Conservation (phyloP, 1,140 invertebrate genomes). For the Hylaeus volcanicus region DNA sequence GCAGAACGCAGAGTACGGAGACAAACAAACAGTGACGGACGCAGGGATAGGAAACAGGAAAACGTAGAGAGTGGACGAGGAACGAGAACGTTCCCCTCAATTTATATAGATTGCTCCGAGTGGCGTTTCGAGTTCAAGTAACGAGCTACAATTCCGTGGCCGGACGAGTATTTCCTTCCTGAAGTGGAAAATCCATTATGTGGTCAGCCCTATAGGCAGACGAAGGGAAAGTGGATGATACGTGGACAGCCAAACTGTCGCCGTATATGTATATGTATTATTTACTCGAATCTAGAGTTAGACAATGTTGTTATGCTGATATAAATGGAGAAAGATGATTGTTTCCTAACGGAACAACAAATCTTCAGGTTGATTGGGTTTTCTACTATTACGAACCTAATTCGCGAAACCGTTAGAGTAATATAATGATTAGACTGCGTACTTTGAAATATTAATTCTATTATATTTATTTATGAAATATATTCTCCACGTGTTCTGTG, state of each 20-base stretch:
- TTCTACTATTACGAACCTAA: too few relatives aligned
- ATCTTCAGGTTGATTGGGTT: background rate
- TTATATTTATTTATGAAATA: too few relatives aligned
- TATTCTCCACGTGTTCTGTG: too few relatives aligned
- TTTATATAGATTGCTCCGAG: conserved; percentile 51
- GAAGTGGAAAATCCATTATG: conserved; percentile 46
- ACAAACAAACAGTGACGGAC: conserved; percentile 18
- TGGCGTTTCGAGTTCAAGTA: conserved; percentile 42
- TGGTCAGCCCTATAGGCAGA: background rate
- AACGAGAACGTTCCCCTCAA: conserved; percentile 27
- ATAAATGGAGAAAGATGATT: background rate
- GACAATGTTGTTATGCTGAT: background rate
- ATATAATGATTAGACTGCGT: too few relatives aligned
- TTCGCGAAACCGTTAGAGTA: too few relatives aligned
- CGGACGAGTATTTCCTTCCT: conserved; percentile 43
- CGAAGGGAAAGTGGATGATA: conserved; percentile 23
- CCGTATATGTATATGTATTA: background rate
- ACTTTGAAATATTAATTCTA: too few relatives aligned
- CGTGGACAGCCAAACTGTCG: background rate
- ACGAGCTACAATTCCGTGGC: conserved; percentile 33
- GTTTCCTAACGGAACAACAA: background rate
- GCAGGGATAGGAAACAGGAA: background rate
- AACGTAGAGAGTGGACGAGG: background rate
- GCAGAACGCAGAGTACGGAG: background rate
- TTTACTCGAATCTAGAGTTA: background rate